Evolutionary conservation across 2,113 vertebrate species (phyloP).

Genomic region (Cinclus cinclus): DNA sequence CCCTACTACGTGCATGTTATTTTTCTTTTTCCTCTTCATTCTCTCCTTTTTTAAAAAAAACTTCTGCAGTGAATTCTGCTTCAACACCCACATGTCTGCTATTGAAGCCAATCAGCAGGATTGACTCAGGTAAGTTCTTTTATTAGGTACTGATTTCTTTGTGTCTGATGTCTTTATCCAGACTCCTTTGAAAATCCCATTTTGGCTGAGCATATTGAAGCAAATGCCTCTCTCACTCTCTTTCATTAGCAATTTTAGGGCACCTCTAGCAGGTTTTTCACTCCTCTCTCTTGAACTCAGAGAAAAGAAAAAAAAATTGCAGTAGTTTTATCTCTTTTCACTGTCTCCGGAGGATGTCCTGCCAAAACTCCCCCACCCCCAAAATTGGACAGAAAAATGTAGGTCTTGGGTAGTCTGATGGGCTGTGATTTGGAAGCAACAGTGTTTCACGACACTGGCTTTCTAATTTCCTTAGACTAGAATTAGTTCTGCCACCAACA

Average conservation of each 20-base stretch:
- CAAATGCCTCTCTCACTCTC: conserved; percentile 63
- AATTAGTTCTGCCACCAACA: conserved; percentile 55
- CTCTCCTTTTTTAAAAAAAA: background rate
- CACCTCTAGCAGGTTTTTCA: conserved; percentile 53
- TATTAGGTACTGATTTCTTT: conserved; percentile 71
- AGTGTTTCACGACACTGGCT: conserved; percentile 54
- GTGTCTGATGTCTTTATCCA: conserved; percentile 71
- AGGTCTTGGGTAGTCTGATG: conserved; percentile 30
- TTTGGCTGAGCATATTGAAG: conserved; percentile 67
- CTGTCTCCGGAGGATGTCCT: conserved; percentile 46
- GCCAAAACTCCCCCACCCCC: conserved; percentile 42
- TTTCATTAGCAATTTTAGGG: conserved; percentile 68
- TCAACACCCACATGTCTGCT: conserved; percentile 67
- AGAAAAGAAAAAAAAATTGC: background rate
- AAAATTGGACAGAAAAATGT: conserved; percentile 49
- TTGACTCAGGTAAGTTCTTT: conserved; percentile 68
- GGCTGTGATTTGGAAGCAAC: conserved; percentile 52
- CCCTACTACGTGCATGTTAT: conserved; percentile 28
- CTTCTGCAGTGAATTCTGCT: conserved; percentile 63
- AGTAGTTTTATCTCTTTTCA: conserved; percentile 25
- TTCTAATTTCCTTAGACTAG: conserved; percentile 61
- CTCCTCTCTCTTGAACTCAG: conserved; percentile 37
- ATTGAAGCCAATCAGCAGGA: conserved; percentile 67
- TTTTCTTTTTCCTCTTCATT: conserved; percentile 46
- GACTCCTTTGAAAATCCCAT: conserved; percentile 65